A percentile compares a stretch with the other conserved stretches of the same genome.
phyloP scores from a whole-genome alignment of 2,888 invertebrate genomes.

The Callimorpha dominula region DNA sequence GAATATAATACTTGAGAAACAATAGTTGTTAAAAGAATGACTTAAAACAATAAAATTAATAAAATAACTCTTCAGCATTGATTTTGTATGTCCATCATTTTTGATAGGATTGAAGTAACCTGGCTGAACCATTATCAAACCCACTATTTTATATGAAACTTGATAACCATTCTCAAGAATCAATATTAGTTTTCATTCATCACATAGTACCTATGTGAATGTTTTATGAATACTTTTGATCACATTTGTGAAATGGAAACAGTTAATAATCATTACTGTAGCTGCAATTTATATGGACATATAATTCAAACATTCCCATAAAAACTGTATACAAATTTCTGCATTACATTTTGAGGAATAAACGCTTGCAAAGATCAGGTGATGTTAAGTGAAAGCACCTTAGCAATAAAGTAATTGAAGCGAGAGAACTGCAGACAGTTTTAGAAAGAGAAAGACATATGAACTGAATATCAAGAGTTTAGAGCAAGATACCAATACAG shows the following conservation, averaged over 20 bases:
- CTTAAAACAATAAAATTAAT: not conserved
- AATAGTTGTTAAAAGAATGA: not conserved
- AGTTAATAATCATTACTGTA: not conserved
- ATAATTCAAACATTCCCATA: not conserved
- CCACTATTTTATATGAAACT: not conserved
- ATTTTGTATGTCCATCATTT: not conserved
- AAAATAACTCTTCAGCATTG: not conserved
- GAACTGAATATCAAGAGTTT: not conserved
- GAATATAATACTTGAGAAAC: not conserved
- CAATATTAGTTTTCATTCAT: not conserved
- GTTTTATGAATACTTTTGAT: not conserved
- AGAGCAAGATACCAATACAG: conserved; percentile 13
- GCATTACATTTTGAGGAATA: not conserved
- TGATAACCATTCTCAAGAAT: not conserved
- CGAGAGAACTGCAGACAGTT: conserved; percentile 7
- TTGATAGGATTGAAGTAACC: not conserved
- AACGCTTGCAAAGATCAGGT: conserved; percentile 19
- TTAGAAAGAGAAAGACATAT: conserved; percentile 12
- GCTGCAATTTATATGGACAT: not conserved
- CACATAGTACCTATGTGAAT: not conserved
- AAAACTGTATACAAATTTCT: not conserved
- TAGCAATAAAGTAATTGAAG: conserved; percentile 10
- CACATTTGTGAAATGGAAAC: not conserved
- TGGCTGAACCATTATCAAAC: not conserved
- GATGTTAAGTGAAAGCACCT: conserved; percentile 25